These are phyloP conservation scores for Microcebus tavaratra DNA, from an alignment of 2,113 vertebrate species.

Conservation along the genomic window DNA sequence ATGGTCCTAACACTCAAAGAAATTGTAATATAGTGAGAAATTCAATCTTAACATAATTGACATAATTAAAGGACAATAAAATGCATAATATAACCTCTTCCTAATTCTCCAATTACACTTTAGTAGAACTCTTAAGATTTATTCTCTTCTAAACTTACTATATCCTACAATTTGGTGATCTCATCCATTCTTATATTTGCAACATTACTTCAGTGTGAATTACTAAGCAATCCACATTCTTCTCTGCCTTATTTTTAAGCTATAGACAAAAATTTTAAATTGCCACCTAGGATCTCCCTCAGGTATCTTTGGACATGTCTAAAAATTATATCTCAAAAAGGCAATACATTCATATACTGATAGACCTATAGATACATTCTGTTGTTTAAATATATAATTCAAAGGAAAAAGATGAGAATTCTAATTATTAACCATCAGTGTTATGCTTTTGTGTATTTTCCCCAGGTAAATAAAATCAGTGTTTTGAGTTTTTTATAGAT, in stretches of 20 bases:
- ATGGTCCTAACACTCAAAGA: background rate
- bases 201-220: background rate
- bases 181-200: background rate
- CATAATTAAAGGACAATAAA: background rate
- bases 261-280: background rate
- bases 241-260: slow-evolving; percentile 14
- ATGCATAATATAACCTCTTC: background rate
- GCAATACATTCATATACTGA: background rate
- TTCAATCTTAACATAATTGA: background rate
- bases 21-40: background rate
- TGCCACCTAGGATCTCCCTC: background rate
- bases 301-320: background rate
- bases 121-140: background rate
- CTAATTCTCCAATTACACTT: background rate
- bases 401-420: background rate
- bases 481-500: background rate
- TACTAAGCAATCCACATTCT: background rate
- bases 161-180: background rate
- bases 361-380: background rate
- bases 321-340: background rate
- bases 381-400: background rate
- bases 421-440: background rate
- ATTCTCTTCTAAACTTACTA: background rate
- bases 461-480: background rate
- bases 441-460: background rate